Evolutionary conservation across 2,113 vertebrate genomes (phyloP), one percentile per base, ranked within the genome.

Genomic region (Calyptomena viridis): DNA sequence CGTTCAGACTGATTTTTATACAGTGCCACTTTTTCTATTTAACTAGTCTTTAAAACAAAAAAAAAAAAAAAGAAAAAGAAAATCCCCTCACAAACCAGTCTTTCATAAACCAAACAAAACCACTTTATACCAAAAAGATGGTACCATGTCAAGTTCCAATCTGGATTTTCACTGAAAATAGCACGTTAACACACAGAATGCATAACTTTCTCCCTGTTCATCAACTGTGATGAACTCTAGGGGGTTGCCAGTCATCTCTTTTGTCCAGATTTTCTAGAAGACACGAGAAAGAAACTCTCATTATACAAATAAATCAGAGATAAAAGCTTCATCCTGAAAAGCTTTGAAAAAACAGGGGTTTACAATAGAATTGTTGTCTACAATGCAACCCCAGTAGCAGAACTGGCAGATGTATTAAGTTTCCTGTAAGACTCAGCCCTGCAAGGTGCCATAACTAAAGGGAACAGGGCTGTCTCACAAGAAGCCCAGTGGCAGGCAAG

Each of bases 101-200:
- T 90, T 91, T 94, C 40, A 94, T 35, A 30, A 89, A 87, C 24
- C 19, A 64, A 64, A 92, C n/a, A 94, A 92, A 92, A 64, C 24
- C 56, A 47, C 52, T 73, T 68, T 87, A 63, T 89, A 52, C 73
- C 62, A 40, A 50, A 77, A 84, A 30, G n/a, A 94, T 19, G n/a
- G n/a, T 92, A 73, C 46, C 44, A 64, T 31, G 66, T 94, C 77
- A 91, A 94, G 55, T 56, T 92, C 4, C 75, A 88, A 33, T 88
- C 62, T 79, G 77, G 35, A 85, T 55, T 94, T 80, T 93, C 27
- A 67, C 1, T 83, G 49, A 74, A 89, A 89, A 82, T 63, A 67
- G 24, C 55, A 90, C 0, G 6, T 37, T 37, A 74, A 59, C n/a
- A 63, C 42, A 44, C 64, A 94, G 79, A 88, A 93, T 59, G 50